Conservation (phyloP, 2,888 invertebrate species). For the Stenurella melanura region DNA sequence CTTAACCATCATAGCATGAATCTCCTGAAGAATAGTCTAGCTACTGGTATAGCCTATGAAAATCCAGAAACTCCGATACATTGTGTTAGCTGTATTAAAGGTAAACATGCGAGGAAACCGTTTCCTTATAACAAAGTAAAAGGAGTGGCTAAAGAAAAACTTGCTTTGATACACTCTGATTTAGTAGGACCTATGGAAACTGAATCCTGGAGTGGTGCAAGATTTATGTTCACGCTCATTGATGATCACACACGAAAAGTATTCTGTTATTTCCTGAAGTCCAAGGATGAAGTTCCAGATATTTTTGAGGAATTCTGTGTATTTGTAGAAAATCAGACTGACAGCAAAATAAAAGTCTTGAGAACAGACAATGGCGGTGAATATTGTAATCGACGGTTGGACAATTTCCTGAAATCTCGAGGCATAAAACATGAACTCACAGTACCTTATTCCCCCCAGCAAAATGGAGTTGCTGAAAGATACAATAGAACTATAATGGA, state of each 20-base stretch:
- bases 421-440: constrained; percentile 32
- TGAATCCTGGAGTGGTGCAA: constrained; percentile 43
- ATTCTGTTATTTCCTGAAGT: constrained; percentile 48
- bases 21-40: constrained; percentile 11
- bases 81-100: constrained; percentile 51
- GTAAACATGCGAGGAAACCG: constrained; percentile 54
- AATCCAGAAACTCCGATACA: too few relatives aligned
- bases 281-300: constrained; percentile 46
- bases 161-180: constrained; percentile 50
- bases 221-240: constrained; percentile 44
- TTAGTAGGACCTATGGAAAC: constrained; percentile 48
- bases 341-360: too few relatives aligned
- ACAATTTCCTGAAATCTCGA: constrained; percentile 17
- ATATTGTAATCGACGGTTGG: constrained; percentile 36
- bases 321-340: too few relatives aligned
- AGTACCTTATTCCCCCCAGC: constrained; percentile 44
- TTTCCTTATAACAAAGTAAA: constrained; percentile 65
- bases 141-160: constrained; percentile 56
- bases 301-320: constrained; percentile 43
- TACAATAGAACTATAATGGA: too few relatives aligned
- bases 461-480: constrained; percentile 50
- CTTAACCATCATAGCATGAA: not conserved
- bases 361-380: too few relatives aligned
- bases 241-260: constrained; percentile 49
- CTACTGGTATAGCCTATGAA: constrained; percentile 7